Evolutionary conservation across 2,888 invertebrate genomes (phyloP).

Genomic region (Drosophila macrospina): DNA sequence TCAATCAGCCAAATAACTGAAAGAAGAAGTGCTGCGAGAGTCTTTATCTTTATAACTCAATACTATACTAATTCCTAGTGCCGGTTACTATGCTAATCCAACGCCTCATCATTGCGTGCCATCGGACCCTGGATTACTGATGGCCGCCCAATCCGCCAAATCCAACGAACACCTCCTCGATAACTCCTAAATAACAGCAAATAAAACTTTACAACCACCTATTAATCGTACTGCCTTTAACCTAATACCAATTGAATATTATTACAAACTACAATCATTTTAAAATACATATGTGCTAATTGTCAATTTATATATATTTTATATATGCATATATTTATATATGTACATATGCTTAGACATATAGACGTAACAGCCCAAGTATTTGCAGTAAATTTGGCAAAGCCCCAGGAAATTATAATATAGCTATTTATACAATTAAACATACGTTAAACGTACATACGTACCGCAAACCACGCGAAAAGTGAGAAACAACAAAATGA

Average conservation of each 20-base stretch:
- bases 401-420: constrained; percentile 45
- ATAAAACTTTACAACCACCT: background rate
- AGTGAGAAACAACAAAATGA: constrained; percentile 33
- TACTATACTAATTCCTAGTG: constrained; percentile 12
- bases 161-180: constrained; percentile 7
- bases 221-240: too few species aligned
- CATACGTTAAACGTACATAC: constrained; percentile 9
- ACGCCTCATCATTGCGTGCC: constrained; percentile 47
- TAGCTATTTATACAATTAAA: constrained; percentile 54
- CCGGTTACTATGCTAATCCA: constrained; percentile 17
- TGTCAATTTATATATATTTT: constrained; percentile 10
- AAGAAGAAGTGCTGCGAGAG: constrained; percentile 6
- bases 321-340: constrained; percentile 6
- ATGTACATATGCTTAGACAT: constrained; percentile 20
- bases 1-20: constrained; percentile 11
- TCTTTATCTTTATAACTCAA: constrained; percentile 7
- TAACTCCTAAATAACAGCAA: background rate
- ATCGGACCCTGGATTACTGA: constrained; percentile 83
- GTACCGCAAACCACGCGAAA: constrained; percentile 49
- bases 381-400: constrained; percentile 55
- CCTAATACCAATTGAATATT: too few species aligned
- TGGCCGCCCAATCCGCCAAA: constrained; percentile 51
- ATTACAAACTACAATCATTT: background rate
- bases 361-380: constrained; percentile 45
- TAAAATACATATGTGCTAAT: constrained; percentile 3